Conservation (phyloP, 2,797 vertebrate species). For the Platyrinchus mystaceus region DNA sequence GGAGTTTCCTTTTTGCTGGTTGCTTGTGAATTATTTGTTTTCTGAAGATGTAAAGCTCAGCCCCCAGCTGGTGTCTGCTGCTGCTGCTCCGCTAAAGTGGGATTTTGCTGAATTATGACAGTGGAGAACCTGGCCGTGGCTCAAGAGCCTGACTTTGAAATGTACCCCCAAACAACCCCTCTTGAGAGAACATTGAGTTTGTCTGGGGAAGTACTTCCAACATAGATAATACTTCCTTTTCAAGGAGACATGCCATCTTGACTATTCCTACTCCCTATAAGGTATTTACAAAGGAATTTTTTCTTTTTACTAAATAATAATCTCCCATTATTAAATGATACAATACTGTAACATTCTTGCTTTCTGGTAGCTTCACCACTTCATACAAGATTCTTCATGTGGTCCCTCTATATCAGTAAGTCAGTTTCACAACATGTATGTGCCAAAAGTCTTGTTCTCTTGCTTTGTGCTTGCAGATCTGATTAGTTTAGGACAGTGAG, state of each 20-base stretch:
- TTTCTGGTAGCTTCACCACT: not conserved
- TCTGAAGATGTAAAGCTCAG: not conserved
- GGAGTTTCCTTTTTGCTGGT: conserved; percentile 1
- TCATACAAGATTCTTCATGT: not conserved
- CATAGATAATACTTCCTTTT: not conserved
- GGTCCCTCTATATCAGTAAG: not conserved
- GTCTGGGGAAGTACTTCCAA: not conserved
- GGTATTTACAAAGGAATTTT: not conserved
- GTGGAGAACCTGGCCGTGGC: not conserved
- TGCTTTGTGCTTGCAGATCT: not conserved
- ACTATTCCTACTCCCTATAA: not conserved
- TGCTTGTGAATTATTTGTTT: not conserved
- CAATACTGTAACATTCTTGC: not conserved
- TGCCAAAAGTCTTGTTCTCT: not conserved
- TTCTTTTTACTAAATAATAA: not conserved
- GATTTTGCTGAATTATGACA: not conserved
- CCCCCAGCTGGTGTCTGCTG: not conserved
- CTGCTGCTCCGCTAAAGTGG: not conserved
- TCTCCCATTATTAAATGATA: not conserved
- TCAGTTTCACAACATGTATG: not conserved
- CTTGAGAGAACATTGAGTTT: not conserved
- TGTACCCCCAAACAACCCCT: not conserved
- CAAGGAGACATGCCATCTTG: not conserved
- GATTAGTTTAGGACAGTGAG: not conserved
- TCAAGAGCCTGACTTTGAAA: not conserved